Base-by-base conservation (phyloP, 1,140 invertebrate species). In the Charaxes varanes region DNA sequence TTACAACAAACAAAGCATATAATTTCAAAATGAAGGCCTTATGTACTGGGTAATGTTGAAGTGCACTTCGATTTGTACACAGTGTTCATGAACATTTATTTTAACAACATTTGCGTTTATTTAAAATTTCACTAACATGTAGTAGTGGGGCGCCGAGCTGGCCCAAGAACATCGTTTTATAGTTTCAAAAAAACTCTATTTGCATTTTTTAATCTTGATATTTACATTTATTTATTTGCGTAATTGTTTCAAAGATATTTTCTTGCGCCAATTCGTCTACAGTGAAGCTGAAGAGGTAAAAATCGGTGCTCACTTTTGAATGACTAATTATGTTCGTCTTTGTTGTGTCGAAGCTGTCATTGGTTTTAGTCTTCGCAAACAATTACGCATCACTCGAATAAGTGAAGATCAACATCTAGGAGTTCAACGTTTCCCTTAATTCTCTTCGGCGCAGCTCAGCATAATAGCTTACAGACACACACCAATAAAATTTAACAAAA, bases 11-110 rank as follows among this genome's bases (percentile, higher is more conserved):
- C 76, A 74, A 78, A 76, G 74, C 60, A 74, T 55, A 70, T 77
- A 61, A 30, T 77, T 74, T 76, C 37, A 66, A 62, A 80, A 74
- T 64, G 62, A 72, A 73, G 71, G 66, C 64, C 62, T 51, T 72
- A 73, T 68, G 62, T 66, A 61, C 58, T 69, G 57, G 61, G 60
- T 64, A 55, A 69, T 67, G 61, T 63, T 71, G 76, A 83, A 83
- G 79, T 83, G 79, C 76, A 83, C 76, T 83, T 83, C 68, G 34
- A 70, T 83, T 83, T 80, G 79, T 83, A 83, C 79, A 83, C 76
- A 74, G 76, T 62, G 76, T 83, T 71, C 72, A 76, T 66, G 62
- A 72, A 74, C 64, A 74, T 72, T 70, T 64, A 68, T 61, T 62
- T 73, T 66, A 63, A 76, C 62, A 73, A 79, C 61, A 65, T 65